Base-by-base conservation (phyloP, 2,797 vertebrate species). In the Ctenopoma multispine region DNA sequence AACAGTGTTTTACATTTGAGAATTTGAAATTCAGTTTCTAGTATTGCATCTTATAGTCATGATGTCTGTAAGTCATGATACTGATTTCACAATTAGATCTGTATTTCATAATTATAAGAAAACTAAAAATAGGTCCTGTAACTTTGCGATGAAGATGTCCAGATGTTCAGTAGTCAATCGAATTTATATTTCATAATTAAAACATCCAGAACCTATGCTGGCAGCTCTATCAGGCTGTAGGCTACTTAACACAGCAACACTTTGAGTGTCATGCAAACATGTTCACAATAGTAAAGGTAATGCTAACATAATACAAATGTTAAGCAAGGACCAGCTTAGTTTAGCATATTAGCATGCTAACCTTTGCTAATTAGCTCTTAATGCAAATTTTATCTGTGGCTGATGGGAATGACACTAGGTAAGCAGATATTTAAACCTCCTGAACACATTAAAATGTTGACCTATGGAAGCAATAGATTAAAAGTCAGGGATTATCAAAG, bases 1-100 rank as follows among this genome's bases (percentile, higher is more conserved):
- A 62, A 29, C 46, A 40, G 63, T 60, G 21, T 56, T 63, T 71
- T 72, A 51, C 62, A 63, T 51, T 47, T 40, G 44, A 64, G 48
- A 60, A 41, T 12, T 27, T 34, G 50, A 68, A 57, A 31, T 57
- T 75, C 34, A 48, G 61, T 69, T 62, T 73, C 31, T 43, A 54
- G 14, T 31, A 38, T 13, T 43, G 54, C 46, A 15, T 29, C 36
- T 23, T 7, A 13, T 38, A 27, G 53, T 54, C 23, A 21, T 27
- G 38, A 55, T 14, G 21, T 53, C 29, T 41, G 29, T 38, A 12
- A 29, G 38, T 56, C 20, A 38, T 38, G 13, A 44, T 29, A 36
- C 44, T 17, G 12, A 40, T 36, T 20, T 61, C 15, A 24, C 12
- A 7, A 54, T 17, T 50, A 18, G 14, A 11, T 49, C 13, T 40